phyloP scores from a whole-genome alignment of 2,797 vertebrate genomes.

The Artibeus jamaicensis region DNA sequence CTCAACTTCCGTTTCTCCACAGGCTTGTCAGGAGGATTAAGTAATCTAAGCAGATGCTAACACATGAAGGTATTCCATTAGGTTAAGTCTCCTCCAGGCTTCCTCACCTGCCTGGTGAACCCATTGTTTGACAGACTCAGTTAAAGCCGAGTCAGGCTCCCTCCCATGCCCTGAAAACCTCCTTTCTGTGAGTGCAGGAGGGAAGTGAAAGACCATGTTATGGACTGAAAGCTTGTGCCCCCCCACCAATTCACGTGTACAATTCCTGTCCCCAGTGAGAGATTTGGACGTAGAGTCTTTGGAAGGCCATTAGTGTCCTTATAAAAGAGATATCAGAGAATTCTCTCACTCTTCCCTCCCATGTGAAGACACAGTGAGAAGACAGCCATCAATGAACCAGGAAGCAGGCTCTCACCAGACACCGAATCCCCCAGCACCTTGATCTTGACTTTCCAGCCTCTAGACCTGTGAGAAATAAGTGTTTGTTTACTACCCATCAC shows the following conservation, averaged over 20 bases:
- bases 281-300: background rate
- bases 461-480: background rate
- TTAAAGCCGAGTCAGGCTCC: background rate
- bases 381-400: fast-evolving
- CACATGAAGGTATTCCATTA: fast-evolving
- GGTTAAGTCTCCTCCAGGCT: background rate
- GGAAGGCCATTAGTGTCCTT: background rate
- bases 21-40: background rate
- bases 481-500: background rate
- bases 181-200: background rate
- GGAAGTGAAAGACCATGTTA: background rate
- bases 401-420: background rate
- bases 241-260: background rate
- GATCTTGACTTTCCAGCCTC: background rate
- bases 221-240: background rate
- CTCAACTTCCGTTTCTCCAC: background rate
- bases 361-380: background rate
- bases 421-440: background rate
- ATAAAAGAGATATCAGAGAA: background rate
- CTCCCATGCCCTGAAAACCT: background rate
- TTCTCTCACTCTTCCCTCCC: background rate
- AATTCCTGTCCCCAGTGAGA: background rate
- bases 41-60: background rate
- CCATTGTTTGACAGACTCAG: background rate
- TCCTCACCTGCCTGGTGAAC: background rate